Conservation (phyloP, 2,888 invertebrate species). For the Noctua janthe region DNA sequence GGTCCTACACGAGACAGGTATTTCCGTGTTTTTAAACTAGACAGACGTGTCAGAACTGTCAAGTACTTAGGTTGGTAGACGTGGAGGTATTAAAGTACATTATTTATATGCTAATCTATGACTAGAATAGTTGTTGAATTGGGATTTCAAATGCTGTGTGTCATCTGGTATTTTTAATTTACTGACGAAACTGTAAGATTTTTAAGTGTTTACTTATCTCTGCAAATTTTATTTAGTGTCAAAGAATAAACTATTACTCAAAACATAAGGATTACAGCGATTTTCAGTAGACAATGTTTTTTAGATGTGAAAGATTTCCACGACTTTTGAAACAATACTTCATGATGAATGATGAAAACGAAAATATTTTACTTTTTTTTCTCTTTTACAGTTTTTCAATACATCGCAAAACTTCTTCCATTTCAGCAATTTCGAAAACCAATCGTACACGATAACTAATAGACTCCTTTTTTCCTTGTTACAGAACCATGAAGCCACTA, state of each 20-base stretch:
- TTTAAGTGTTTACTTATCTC: background rate
- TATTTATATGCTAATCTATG: conserved; percentile 25
- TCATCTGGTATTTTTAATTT: conserved; percentile 10
- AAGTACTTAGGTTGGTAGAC: conserved; percentile 4
- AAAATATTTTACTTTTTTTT: background rate
- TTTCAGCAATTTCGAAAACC: background rate
- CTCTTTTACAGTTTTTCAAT: background rate
- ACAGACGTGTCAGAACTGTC: conserved; percentile 12
- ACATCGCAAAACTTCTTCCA: background rate
- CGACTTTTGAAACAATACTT: background rate
- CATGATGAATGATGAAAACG: background rate
- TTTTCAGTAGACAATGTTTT: background rate
- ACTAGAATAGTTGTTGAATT: background rate
- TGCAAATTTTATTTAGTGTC: background rate
- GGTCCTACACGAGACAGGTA: background rate
- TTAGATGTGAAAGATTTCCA: background rate
- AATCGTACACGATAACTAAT: background rate
- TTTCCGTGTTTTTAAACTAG: conserved; percentile 13
- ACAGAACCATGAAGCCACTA: conserved; percentile 89
- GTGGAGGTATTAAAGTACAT: conserved; percentile 11
- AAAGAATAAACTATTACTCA: background rate
- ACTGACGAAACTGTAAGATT: background rate
- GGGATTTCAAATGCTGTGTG: background rate
- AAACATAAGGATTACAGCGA: background rate
- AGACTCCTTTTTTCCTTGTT: conserved; percentile 72